Evolutionary conservation across 2,113 vertebrate genomes (phyloP).

Genomic region (Boulengeromyrus knoepffleri): DNA sequence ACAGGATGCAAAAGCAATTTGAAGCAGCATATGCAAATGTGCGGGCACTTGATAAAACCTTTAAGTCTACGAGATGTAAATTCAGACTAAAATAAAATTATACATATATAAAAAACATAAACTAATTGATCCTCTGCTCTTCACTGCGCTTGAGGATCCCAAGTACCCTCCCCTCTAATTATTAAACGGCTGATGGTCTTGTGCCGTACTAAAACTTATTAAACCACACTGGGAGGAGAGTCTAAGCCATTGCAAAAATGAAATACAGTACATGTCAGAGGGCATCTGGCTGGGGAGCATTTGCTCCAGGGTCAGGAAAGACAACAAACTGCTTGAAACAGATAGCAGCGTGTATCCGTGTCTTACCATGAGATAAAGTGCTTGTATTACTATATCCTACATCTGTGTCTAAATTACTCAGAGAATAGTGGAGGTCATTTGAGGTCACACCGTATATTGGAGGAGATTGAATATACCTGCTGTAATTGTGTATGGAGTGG

Average conservation of each 20-base stretch:
- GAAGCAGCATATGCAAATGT: neutral
- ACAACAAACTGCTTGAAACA: neutral
- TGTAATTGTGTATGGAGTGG: neutral
- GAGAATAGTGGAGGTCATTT: neutral
- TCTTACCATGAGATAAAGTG: neutral
- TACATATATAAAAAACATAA: neutral
- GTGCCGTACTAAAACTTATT: neutral
- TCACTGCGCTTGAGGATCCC: neutral
- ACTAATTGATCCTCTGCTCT: neutral
- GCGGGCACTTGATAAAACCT: neutral
- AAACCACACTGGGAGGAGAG: neutral
- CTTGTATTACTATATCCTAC: conserved; percentile 2
- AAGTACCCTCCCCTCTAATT: neutral
- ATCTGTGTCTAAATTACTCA: neutral
- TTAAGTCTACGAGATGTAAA: neutral
- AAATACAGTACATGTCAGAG: neutral
- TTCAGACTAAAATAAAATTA: neutral
- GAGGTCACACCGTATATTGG: neutral
- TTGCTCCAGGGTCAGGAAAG: neutral
- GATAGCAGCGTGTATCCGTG: neutral
- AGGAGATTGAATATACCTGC: neutral
- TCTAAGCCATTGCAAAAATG: neutral
- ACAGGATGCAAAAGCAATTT: neutral
- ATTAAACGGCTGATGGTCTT: neutral
- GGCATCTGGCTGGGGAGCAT: neutral